Evolutionary conservation across 2,888 invertebrate species (phyloP), one percentile per base, ranked within the genome.

Genomic region (Noctua janthe): DNA sequence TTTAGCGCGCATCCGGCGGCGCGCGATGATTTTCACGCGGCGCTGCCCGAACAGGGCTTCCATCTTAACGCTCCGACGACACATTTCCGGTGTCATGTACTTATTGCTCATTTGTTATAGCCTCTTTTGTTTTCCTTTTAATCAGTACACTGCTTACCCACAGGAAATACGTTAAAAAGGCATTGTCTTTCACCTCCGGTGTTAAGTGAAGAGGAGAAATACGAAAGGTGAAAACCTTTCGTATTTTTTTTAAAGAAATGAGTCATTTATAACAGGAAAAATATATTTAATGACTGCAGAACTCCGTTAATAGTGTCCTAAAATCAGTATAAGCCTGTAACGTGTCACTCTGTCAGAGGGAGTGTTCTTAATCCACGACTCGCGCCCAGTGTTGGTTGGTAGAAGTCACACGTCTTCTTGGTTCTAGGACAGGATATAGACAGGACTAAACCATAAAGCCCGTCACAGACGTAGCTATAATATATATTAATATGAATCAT

Each of bases 1-100:
- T 95, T 95, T 94, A 95, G 92, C 91, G 86, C 80, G 83, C 92
- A 90, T 94, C 94, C 95, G 95, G 92, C 82, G 89, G 76, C 79
- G 67, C 86, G 88, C 88, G 87, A 90, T 88, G 80, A 91, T 92
- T 94, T 94, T 93, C 93, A 94, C 94, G 94, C 94, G 82, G 90
- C 92, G 80, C 84, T 94, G 94, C 92, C 87, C 92, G 90, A 93
- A 95, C 96, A 95, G 93, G 93, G 93, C 93, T 96, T 95, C 93
- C 93, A 94, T 93, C 93, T 95, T 95, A 94, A 91, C 92, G 92
- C 91, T 91, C 88, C 91, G 86, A 87, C 86, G 88, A 89, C 91
- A 91, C 91, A 92, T 89, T 93, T 94, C 93, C 92, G 92, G 78
- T 47, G 76, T 78, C 83, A 80, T 78, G 54, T 84, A 64, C 56